Evolutionary conservation across 2,113 vertebrate genomes (phyloP).

Genomic region (Chionodraco myersi): DNA sequence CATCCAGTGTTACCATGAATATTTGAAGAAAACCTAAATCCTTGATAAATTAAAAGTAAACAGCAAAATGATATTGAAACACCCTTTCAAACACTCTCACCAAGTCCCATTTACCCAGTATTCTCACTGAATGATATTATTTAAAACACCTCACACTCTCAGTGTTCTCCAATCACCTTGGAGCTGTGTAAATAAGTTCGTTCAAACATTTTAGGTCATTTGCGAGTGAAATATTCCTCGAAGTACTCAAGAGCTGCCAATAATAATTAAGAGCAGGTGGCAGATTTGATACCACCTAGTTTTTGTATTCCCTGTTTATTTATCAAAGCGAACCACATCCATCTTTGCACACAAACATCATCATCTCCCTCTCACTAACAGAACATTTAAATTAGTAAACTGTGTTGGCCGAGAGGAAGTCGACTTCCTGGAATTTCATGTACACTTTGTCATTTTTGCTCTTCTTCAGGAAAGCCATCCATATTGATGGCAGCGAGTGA

Average conservation of each 20-base stretch:
- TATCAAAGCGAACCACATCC: conserved; percentile 12
- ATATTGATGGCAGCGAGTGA: conserved; percentile 61
- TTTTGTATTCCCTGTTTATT: neutral
- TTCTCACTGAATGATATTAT: no score
- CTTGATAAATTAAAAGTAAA: no score
- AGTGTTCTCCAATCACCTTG: no score
- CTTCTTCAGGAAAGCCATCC: conserved; percentile 41
- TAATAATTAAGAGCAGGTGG: neutral
- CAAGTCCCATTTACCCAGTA: no score
- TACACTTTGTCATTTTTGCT: conserved; percentile 50
- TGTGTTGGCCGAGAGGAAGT: conserved; percentile 37
- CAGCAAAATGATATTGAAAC: no score
- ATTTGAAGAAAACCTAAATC: no score
- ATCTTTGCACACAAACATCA: conserved; percentile 20
- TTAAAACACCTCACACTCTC: no score
- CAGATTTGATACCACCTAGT: neutral
- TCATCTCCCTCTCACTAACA: conserved; percentile 31
- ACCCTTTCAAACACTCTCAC: no score
- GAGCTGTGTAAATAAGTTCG: no score
- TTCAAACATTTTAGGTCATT: no score
- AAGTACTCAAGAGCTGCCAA: neutral
- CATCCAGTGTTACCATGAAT: no score
- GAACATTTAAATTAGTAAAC: conserved; percentile 41
- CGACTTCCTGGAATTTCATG: conserved; percentile 41
- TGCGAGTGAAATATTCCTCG: no score